A percentile compares a stretch with the other conserved stretches of the same genome.
phyloP scores from a whole-genome alignment of 2,888 invertebrate genomes.

The Drosophila macrospina region DNA sequence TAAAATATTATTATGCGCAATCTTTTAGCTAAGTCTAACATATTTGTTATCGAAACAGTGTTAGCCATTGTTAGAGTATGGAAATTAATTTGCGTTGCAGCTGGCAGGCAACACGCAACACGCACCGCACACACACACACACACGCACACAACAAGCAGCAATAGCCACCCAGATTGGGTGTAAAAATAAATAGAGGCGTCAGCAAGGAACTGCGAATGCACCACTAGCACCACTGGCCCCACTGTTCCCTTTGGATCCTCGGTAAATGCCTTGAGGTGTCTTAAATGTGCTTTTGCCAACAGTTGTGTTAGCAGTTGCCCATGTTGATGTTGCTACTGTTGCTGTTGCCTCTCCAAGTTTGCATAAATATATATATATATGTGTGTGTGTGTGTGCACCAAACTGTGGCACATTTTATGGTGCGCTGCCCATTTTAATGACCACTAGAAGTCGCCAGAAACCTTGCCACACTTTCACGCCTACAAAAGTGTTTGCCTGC shows the following conservation, averaged over 20 bases:
- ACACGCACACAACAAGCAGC: no score
- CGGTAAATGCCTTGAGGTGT: conserved; percentile 31
- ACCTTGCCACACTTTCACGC: conserved; percentile 45
- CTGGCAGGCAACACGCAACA: conserved; percentile 32
- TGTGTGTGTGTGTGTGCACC: background rate
- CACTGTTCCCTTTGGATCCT: no score
- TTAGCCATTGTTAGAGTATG: conserved; percentile 15
- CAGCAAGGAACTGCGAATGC: conserved; percentile 4
- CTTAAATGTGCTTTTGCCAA: conserved; percentile 13
- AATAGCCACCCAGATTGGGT: conserved; percentile 20
- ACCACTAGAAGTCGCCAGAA: conserved; percentile 60
- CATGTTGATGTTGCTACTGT: no score
- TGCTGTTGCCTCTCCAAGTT: background rate
- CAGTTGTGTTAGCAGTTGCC: conserved; percentile 9
- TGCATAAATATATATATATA: background rate
- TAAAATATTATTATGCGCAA: no score
- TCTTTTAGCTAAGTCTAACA: background rate
- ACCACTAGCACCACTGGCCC: background rate
- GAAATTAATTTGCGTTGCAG: conserved; percentile 56
- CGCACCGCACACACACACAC: conserved; percentile 4
- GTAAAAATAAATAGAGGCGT: conserved; percentile 39
- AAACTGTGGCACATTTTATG: conserved; percentile 30
- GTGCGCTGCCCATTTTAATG: conserved; percentile 58
- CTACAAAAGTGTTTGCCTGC: conserved; percentile 52
- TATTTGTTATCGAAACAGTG: background rate